A percentile compares a stretch with the other conserved stretches of the same genome.
phyloP scores from a whole-genome alignment of 2,797 vertebrate genomes.

The Brotogeris chrysoptera region DNA sequence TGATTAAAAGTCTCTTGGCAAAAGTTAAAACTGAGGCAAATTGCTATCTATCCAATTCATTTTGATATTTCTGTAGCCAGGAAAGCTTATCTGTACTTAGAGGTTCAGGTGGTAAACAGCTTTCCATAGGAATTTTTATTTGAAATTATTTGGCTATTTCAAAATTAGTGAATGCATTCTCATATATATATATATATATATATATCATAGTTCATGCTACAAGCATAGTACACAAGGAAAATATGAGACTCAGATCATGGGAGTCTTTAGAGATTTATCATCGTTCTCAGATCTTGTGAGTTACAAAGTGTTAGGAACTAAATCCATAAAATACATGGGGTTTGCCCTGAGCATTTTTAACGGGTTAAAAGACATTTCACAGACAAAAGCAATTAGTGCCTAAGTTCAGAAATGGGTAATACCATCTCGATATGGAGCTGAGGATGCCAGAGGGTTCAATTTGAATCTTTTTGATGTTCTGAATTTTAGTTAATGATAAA shows the following conservation, averaged over 20 bases:
- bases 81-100: not conserved
- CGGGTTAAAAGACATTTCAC: conserved; percentile 33
- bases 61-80: not conserved
- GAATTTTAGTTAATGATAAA: conserved; percentile 45
- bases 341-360: not conserved
- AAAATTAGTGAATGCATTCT: not conserved
- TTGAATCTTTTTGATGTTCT: conserved; percentile 45
- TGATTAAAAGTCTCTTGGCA: not conserved
- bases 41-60: not conserved
- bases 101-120: not conserved
- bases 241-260: not conserved
- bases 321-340: conserved; percentile 7
- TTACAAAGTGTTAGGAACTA: conserved; percentile 33
- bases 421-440: not conserved
- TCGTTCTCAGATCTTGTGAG: not conserved
- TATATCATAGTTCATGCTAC: not conserved
- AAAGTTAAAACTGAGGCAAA: not conserved
- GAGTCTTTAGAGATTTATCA: conserved; percentile 22
- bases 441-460: not conserved
- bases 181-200: not conserved
- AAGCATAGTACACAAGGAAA: not conserved
- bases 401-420: conserved; percentile 14
- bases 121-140: not conserved
- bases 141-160: not conserved
- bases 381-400: conserved; percentile 63